phyloP scores from a whole-genome alignment of 2,888 invertebrate genomes.

The Luffia ferchaultella region DNA sequence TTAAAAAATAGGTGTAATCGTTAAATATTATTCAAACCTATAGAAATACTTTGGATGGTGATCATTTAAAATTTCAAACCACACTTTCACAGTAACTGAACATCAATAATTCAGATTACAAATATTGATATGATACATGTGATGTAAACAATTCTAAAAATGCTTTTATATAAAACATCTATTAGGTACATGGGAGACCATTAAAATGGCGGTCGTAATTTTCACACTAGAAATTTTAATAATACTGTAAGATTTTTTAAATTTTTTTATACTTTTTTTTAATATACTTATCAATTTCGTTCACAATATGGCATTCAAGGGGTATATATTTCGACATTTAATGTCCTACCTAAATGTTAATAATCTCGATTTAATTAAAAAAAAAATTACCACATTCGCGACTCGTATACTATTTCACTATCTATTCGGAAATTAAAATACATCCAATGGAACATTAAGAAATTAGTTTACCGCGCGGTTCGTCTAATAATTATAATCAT shows the following conservation, averaged over 20 bases:
- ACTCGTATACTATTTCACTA: constrained; percentile 17
- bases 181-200: constrained; percentile 23
- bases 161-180: constrained; percentile 24
- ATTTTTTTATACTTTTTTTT: not conserved
- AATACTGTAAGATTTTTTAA: constrained; percentile 5
- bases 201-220: constrained; percentile 1
- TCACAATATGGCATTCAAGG: constrained; percentile 6
- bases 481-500: constrained; percentile 11
- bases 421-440: constrained; percentile 14
- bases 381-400: constrained; percentile 16
- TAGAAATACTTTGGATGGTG: too few relatives aligned
- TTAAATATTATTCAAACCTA: too few relatives aligned
- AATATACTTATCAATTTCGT: too few relatives aligned
- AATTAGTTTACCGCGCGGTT: constrained; percentile 5
- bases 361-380: constrained; percentile 41
- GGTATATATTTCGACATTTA: constrained; percentile 36
- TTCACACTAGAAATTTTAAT: constrained; percentile 4
- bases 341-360: constrained; percentile 48
- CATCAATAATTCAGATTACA: constrained; percentile 21
- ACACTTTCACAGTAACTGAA: too few relatives aligned
- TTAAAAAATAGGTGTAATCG: too few relatives aligned
- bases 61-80: too few relatives aligned
- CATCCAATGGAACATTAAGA: constrained; percentile 16
- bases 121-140: constrained; percentile 47
- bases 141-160: constrained; percentile 46